Evolutionary conservation across 2,797 vertebrate genomes (phyloP), one percentile per base, ranked within the genome.

Genomic region (Eospalax fontanierii): DNA sequence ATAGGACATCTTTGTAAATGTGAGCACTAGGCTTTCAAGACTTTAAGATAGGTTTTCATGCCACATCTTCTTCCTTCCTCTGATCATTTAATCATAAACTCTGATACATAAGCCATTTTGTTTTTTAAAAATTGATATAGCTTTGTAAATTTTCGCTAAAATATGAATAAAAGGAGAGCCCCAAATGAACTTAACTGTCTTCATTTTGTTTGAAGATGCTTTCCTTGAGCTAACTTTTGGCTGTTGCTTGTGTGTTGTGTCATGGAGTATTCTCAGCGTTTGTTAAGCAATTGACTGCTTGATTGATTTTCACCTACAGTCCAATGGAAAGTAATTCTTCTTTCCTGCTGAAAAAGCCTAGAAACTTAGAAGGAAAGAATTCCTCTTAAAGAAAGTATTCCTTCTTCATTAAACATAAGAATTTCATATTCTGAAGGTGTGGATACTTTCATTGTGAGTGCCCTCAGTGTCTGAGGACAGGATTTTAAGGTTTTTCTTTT

Each of bases 401-500:
- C 26, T 61, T 40, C 81, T 43, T 91, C 83, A 95, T 61, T 93
- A 65, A 91, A 0, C 78, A 40, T 26, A 94, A 40, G 57, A 86
- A 33, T 74, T 85, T 59, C 28, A 33, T 43, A 94, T 26, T 79
- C 81, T 83, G 87, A 96, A 97, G 78, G 26, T 33, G 65, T 84
- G 61, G 97, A 24, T 24, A 74, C 65, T 97, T 89, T 95, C 78
- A 93, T 12, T 65, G 33, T 18, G 66, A 95, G 82, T 85, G 57
- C 79, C 84, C 61, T 93, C 86, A 61, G 50, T 80, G 81, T 57
- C 89, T 91, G 89, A 87, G 66, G 89, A 96, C 65, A 95, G 26
- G 70, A 95, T 82, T 96, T 85, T 76, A 91, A 63, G 61, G 76
- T 87, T 95, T 95, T 82, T 97, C 26, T 96, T 93, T 96, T 89